Percentiles rank a stretch among this genome's conserved stretches.
Evolutionary conservation across 2,797 vertebrate genomes (phyloP).

Genomic region (Thalassophryne amazonica): DNA sequence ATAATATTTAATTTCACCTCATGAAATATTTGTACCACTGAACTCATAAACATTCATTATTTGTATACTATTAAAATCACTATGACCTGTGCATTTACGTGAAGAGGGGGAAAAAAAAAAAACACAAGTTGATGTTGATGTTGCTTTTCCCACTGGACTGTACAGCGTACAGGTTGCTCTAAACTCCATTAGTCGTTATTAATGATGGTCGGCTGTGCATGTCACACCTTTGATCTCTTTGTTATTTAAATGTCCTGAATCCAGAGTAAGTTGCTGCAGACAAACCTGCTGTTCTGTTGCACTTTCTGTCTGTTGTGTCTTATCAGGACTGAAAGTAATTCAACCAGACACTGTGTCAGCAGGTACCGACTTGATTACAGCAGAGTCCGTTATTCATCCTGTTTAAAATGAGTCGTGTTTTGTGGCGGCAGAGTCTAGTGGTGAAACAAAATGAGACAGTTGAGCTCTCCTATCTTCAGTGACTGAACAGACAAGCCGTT

Average conservation of each 20-base stretch:
- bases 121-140: no score
- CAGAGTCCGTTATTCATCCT: neutral
- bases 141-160: no score
- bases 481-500: neutral
- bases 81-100: no score
- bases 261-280: constrained; percentile 6
- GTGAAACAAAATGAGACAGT: neutral
- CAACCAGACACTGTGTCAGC: constrained; percentile 33
- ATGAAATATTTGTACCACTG: no score
- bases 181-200: no score
- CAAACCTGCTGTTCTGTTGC: constrained; percentile 27
- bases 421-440: neutral
- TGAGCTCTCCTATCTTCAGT: neutral
- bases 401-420: constrained; percentile 12
- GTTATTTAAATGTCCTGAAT: constrained; percentile 4
- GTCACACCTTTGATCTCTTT: no score
- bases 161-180: no score
- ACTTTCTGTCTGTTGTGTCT: constrained; percentile 18
- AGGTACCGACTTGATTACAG: constrained; percentile 23
- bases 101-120: no score
- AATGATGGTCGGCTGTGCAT: no score
- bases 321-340: constrained; percentile 17
- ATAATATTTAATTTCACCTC: no score
- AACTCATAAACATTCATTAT: no score
- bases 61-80: no score